Evolutionary conservation across 2,888 invertebrate genomes (phyloP).

Genomic region (Seladonia tumulorum): DNA sequence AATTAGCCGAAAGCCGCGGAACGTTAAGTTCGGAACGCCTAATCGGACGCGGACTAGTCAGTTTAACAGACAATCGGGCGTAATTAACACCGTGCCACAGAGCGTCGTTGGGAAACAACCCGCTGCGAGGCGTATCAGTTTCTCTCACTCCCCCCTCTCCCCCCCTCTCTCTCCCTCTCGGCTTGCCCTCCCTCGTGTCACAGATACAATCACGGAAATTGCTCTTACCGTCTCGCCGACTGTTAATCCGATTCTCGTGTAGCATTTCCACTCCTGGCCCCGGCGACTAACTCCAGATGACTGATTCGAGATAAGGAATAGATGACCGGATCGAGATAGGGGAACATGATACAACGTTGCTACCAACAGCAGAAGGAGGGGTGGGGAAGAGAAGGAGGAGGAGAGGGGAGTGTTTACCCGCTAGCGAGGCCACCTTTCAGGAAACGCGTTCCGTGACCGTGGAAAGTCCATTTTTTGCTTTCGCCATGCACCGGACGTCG

Average conservation of each 20-base stretch:
- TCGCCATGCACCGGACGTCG: neutral
- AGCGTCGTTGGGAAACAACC: constrained; percentile 57
- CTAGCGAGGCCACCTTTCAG: neutral
- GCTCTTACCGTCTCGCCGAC: constrained; percentile 73
- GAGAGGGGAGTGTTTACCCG: constrained; percentile 1
- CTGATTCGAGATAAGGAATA: constrained; percentile 67
- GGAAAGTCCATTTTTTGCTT: constrained; percentile 14
- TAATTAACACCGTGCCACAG: constrained; percentile 64
- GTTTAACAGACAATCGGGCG: constrained; percentile 67
- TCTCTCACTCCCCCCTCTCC: constrained; percentile 15
- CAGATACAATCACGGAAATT: constrained; percentile 73
- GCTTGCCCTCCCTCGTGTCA: constrained; percentile 46
- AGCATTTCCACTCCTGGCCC: constrained; percentile 39
- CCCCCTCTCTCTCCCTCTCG: constrained; percentile 21
- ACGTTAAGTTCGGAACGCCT: constrained; percentile 44
- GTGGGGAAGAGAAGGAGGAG: no score
- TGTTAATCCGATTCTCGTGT: constrained; percentile 70
- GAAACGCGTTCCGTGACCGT: constrained; percentile 12
- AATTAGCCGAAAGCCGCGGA: constrained; percentile 50
- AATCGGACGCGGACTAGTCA: constrained; percentile 57
- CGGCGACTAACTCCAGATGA: constrained; percentile 59
- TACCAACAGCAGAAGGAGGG: constrained; percentile 2
- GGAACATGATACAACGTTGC: constrained; percentile 39
- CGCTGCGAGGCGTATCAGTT: constrained; percentile 59
- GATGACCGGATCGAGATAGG: constrained; percentile 61